Base-by-base conservation (phyloP, 2,888 invertebrate species). In the Maniola hyperantus region DNA sequence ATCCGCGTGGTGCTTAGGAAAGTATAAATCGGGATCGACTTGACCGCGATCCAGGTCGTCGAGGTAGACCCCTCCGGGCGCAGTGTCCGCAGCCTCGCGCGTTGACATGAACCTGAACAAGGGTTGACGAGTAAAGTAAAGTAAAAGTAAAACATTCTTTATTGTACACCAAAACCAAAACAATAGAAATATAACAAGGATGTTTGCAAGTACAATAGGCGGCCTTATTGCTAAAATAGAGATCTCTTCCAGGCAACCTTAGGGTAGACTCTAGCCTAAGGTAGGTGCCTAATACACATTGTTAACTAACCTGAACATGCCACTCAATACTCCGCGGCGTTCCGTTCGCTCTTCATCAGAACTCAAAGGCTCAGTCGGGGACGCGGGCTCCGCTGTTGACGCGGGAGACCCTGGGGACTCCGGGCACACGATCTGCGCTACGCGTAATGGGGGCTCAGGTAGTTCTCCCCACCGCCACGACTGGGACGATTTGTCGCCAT, bases 401-500 rank as follows among this genome's bases (percentile, higher is more conserved):
- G 81, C 80, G 1, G 85, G 82, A 0, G 85, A 80, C 2, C 77
- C 74, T 33, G 83, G 85, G 36, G 80, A 80, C 63, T 74, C 78
- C 7, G 83, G 79, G 0, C 81, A 77, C 7, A 78, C 82, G 20
- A 78, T 65, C 26, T 80, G 84, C 1, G 79, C 73, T 0, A 74
- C 80, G 4, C 89, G 82, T 50, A 88, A 84, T 0, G 89, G 91
- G 18, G 93, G 93, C 74, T 90, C 92, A 0, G 97, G 97, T 73
- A 98, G 89, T 83, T 97, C 97, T 20, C 98, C 98, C 98, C 98
- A 97, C 74, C 96, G 95, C 98, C 98, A 97, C 65, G 96, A 96
- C 80, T 96, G 96, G 66, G 91, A 93, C 26, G 86, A 87, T 80
- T 95, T 92, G 74, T 91, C 91, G 1, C 86, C 89, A 26, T 73